These are phyloP conservation scores for Cephus rjabovi DNA, from an alignment of 2,888 invertebrate species.

Conservation along the genomic window DNA sequence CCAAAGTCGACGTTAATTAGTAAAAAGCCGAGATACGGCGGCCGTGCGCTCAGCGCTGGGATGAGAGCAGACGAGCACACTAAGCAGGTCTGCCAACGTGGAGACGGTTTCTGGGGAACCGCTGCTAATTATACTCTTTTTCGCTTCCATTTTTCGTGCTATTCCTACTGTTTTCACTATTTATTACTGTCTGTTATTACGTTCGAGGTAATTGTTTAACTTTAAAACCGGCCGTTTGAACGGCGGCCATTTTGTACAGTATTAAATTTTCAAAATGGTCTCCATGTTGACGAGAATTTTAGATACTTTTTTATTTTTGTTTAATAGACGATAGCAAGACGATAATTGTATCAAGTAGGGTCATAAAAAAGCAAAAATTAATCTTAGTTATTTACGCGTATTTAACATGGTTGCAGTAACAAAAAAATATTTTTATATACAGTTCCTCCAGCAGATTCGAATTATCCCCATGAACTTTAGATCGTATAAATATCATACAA, in stretches of 20 bases:
- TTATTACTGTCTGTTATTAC: neutral
- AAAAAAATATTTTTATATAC: neutral
- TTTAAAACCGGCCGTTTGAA: neutral
- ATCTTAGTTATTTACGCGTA: neutral
- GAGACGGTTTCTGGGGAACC: neutral
- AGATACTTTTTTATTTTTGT: neutral
- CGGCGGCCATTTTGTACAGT: neutral
- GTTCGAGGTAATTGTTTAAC: neutral
- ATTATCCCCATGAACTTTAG: neutral
- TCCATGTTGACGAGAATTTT: neutral
- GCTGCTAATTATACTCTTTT: neutral
- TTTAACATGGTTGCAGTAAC: neutral
- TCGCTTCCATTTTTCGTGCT: neutral
- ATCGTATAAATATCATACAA: neutral
- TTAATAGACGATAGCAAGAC: neutral
- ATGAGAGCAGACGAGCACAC: constrained; percentile 6
- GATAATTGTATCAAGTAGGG: neutral
- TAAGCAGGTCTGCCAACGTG: constrained; percentile 3
- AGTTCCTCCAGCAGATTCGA: neutral
- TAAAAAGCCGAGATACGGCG: neutral
- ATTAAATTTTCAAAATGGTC: neutral
- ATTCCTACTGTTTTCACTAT: neutral
- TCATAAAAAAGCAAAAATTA: neutral
- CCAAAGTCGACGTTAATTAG: constrained; percentile 10
- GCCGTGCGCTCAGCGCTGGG: neutral